Conservation (phyloP, 2,888 invertebrate species). For the Norana najaformis region DNA sequence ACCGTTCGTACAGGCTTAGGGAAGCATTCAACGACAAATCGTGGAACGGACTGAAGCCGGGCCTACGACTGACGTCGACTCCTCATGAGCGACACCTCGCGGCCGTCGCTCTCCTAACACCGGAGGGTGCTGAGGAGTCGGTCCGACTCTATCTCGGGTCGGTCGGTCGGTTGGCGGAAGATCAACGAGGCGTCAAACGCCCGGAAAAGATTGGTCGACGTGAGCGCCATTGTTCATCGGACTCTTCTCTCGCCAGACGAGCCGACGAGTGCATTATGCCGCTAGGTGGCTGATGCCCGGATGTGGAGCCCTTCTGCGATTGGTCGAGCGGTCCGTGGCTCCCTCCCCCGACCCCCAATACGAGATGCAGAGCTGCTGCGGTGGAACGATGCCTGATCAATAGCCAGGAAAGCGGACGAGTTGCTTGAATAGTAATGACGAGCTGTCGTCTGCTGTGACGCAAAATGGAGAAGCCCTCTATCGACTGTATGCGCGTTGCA, state of each 20-base stretch:
- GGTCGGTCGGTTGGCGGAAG: background rate
- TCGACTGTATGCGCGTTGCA: background rate
- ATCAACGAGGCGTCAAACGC: background rate
- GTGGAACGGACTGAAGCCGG: too few relatives aligned
- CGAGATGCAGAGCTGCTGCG: background rate
- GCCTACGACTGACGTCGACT: background rate
- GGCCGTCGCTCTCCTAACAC: background rate
- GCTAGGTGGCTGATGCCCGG: background rate
- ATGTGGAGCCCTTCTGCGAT: background rate
- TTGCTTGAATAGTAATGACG: background rate
- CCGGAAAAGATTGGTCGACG: background rate
- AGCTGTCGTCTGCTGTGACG: background rate
- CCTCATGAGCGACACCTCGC: background rate
- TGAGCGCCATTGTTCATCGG: slow-evolving; percentile 8
- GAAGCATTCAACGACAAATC: background rate
- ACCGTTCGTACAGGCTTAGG: background rate
- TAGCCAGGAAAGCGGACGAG: background rate
- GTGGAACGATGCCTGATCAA: background rate
- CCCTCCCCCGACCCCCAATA: background rate
- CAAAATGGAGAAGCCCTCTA: too few relatives aligned
- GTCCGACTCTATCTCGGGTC: too few relatives aligned
- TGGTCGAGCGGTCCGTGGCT: background rate
- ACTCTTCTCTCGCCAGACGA: background rate
- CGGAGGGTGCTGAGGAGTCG: background rate
- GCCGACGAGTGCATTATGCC: background rate